A percentile compares a stretch with the other conserved stretches of the same genome.
Conservation (phyloP, 23 tunicate species). For the Phallusia fumigata region DNA sequence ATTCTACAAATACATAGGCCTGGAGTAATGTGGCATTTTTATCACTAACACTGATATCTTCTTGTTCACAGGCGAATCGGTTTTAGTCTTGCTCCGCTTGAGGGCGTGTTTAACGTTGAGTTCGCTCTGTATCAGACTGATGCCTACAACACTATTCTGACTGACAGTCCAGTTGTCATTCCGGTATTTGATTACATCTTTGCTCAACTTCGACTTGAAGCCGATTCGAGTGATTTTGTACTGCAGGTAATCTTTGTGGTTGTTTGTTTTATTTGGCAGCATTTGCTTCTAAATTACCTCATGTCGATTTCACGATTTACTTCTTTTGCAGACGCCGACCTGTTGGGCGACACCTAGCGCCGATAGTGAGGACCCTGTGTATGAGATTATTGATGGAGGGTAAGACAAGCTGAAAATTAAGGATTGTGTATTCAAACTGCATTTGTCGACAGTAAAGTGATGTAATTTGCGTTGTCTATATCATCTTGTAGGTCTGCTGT, state of each 20-base stretch:
- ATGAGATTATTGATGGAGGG: background rate
- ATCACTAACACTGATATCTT: no score
- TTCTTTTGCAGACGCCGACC: background rate
- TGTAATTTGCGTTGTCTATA: no score
- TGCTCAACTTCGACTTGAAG: background rate
- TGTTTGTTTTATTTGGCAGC: background rate
- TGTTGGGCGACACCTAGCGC: background rate
- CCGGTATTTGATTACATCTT: background rate
- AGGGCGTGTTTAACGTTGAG: background rate
- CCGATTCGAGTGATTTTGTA: background rate
- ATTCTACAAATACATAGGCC: no score
- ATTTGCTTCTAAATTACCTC: background rate
- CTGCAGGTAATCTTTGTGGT: background rate
- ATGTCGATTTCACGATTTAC: background rate
- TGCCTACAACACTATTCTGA: background rate
- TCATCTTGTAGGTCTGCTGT: no score
- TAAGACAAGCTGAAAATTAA: background rate
- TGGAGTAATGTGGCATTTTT: background rate
- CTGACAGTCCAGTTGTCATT: background rate
- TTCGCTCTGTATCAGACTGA: background rate
- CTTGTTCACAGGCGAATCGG: background rate
- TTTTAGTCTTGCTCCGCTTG: background rate
- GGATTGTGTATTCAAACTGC: background rate
- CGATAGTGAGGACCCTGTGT: background rate
- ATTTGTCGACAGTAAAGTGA: background rate